Conservation (phyloP, 2,888 invertebrate species). For the Hedychridium roseum region DNA sequence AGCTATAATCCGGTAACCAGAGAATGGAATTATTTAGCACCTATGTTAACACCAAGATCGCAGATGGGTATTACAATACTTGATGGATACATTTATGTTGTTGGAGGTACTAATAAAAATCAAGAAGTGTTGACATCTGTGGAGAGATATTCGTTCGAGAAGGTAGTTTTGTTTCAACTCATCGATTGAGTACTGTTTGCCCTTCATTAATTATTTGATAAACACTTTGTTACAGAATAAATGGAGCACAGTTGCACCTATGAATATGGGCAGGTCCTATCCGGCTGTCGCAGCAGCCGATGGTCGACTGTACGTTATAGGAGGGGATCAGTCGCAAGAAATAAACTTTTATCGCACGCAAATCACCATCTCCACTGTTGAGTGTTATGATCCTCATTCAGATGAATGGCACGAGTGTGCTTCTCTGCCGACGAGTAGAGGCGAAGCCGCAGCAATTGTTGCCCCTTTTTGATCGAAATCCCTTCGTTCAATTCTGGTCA, state of each 20-base stretch:
- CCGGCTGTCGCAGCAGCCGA: constrained; percentile 87
- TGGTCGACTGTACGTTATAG: constrained; percentile 83
- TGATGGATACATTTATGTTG: constrained; percentile 83
- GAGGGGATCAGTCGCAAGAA: constrained; percentile 83
- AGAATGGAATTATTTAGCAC: constrained; percentile 79
- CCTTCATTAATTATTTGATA: constrained; percentile 4
- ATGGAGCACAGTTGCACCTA: constrained; percentile 80
- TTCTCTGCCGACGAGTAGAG: constrained; percentile 82
- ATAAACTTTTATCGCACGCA: constrained; percentile 86
- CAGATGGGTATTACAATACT: constrained; percentile 91
- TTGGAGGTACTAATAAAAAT: constrained; percentile 87
- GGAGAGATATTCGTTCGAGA: constrained; percentile 82
- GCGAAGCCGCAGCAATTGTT: constrained; percentile 87
- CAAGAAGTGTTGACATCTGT: constrained; percentile 83
- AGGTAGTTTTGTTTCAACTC: too few relatives aligned
- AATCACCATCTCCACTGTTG: constrained; percentile 83
- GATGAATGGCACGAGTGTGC: constrained; percentile 83
- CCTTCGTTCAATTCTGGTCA: too few relatives aligned
- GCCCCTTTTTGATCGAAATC: constrained; percentile 65
- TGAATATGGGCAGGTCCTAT: constrained; percentile 80
- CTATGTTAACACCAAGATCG: constrained; percentile 83
- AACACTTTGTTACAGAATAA: constrained; percentile 67
- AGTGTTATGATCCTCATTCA: constrained; percentile 82
- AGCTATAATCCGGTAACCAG: constrained; percentile 83
- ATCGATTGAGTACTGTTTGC: too few relatives aligned